Conservation (phyloP, 2,113 vertebrate genomes). For the Mionectes macconnelli region DNA sequence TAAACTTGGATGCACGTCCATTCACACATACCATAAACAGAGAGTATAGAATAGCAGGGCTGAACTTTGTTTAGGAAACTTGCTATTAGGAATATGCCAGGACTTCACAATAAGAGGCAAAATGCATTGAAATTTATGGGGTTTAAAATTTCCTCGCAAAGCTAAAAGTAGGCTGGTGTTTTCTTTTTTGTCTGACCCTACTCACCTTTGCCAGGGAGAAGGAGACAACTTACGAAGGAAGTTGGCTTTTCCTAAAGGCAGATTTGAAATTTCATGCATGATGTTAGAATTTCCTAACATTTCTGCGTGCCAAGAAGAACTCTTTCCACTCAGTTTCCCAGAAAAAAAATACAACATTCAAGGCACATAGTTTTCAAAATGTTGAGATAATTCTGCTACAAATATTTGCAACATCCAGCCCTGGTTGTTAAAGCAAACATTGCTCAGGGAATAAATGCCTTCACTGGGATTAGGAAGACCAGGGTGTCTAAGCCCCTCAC, state of each 20-base stretch:
- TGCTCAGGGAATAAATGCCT: not conserved
- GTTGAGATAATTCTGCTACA: slow-evolving; percentile 26
- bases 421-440: not conserved
- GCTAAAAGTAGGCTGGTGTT: not conserved
- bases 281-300: slow-evolving; percentile 52
- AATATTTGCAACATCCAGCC: slow-evolving; percentile 1
- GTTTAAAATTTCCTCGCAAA: slow-evolving; percentile 12
- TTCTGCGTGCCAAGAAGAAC: slow-evolving; percentile 27
- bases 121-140: slow-evolving; percentile 18
- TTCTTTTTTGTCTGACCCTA: not conserved
- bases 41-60: not conserved
- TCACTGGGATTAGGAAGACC: not conserved
- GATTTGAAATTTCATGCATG: slow-evolving; percentile 33
- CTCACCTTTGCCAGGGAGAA: slow-evolving; percentile 19
- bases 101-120: slow-evolving; percentile 20
- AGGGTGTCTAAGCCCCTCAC: not conserved
- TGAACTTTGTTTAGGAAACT: not conserved
- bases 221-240: slow-evolving; percentile 22
- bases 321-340: slow-evolving; percentile 34
- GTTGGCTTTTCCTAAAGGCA: slow-evolving; percentile 39
- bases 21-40: not conserved
- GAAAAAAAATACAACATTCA: not conserved
- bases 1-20: not conserved
- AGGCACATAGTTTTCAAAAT: slow-evolving; percentile 21
- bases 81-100: slow-evolving; percentile 9